Evolutionary conservation across 2,888 invertebrate genomes (phyloP).

Genomic region (Sinhomidia bicolor): DNA sequence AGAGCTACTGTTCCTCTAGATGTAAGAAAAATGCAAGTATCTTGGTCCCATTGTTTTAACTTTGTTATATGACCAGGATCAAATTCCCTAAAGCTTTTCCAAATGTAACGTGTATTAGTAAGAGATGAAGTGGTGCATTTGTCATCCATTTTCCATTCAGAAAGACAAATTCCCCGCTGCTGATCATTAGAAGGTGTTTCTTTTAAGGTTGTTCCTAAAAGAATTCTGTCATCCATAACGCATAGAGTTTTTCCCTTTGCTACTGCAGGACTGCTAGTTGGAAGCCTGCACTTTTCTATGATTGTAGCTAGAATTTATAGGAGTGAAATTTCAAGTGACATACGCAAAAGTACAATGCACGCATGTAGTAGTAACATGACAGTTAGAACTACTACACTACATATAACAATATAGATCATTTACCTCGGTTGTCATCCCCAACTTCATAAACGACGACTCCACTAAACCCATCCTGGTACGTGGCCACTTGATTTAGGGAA

Average conservation of each 20-base stretch:
- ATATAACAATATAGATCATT: too few species aligned
- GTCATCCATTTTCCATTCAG: constrained; percentile 44
- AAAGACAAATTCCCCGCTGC: not conserved
- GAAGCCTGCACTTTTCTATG: constrained; percentile 32
- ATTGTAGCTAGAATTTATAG: constrained; percentile 48
- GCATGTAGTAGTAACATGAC: not conserved
- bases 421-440: constrained; percentile 78
- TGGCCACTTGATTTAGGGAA: constrained; percentile 66
- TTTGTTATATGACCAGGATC: constrained; percentile 60
- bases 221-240: constrained; percentile 24
- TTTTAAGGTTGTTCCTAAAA: constrained; percentile 3
- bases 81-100: not conserved
- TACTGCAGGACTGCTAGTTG: not conserved
- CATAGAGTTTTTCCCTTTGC: constrained; percentile 22
- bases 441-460: constrained; percentile 77
- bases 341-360: too few species aligned
- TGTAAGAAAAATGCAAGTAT: constrained; percentile 72
- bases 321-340: too few species aligned
- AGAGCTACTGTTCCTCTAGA: constrained; percentile 68
- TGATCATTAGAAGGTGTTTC: not conserved
- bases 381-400: not conserved
- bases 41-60: constrained; percentile 76
- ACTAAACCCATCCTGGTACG: constrained; percentile 67
- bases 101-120: constrained; percentile 5
- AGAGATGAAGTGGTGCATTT: not conserved